Evolutionary conservation across 2,113 vertebrate species (phyloP).

Genomic region (Xiphophorus hellerii): DNA sequence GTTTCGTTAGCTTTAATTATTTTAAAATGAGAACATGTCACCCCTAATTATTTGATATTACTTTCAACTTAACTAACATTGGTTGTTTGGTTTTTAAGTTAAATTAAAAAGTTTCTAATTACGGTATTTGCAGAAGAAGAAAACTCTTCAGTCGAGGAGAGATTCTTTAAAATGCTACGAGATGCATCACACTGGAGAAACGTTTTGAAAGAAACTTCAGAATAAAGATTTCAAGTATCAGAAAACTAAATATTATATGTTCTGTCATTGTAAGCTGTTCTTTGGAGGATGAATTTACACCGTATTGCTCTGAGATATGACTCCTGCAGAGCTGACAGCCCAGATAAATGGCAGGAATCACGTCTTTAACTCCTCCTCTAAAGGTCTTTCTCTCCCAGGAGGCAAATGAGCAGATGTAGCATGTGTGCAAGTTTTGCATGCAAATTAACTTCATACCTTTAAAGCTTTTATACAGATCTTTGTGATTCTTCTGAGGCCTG

Average conservation of each 20-base stretch:
- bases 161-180: too few relatives aligned
- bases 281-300: not conserved
- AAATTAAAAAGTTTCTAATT: not conserved
- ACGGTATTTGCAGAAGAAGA: not conserved
- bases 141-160: not conserved
- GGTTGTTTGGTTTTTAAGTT: not conserved
- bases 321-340: slow-evolving; percentile 22
- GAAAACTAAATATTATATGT: not conserved
- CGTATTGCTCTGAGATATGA: slow-evolving; percentile 8
- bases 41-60: not conserved
- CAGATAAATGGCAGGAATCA: slow-evolving; percentile 7
- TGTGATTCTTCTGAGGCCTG: not conserved
- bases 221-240: not conserved
- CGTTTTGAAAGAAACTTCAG: too few relatives aligned
- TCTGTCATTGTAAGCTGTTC: not conserved
- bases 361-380: not conserved
- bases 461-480: not conserved
- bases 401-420: not conserved
- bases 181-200: too few relatives aligned
- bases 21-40: not conserved
- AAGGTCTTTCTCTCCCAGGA: not conserved
- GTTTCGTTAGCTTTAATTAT: not conserved
- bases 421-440: slow-evolving; percentile 9
- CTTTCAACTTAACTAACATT: not conserved
- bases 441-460: slow-evolving; percentile 37